Evolutionary conservation across 2,888 invertebrate genomes (phyloP).

Genomic region (Chloroclystis v-ata): DNA sequence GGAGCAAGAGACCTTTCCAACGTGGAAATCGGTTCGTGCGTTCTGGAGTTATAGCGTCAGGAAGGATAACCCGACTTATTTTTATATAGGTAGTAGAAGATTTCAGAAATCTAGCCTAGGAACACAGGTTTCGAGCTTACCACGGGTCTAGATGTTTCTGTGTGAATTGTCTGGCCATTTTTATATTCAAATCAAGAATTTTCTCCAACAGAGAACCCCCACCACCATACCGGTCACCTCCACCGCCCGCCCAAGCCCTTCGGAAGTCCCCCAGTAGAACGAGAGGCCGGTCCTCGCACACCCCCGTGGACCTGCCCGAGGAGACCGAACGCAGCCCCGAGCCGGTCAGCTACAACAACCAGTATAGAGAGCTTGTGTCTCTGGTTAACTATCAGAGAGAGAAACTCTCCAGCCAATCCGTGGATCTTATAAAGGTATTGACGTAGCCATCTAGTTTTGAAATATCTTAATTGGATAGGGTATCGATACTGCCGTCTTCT

Average conservation of each 20-base stretch:
- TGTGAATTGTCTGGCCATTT: too few relatives aligned
- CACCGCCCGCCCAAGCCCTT: constrained; percentile 60
- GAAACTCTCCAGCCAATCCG: constrained; percentile 91
- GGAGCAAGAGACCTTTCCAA: too few relatives aligned
- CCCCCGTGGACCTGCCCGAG: constrained; percentile 59
- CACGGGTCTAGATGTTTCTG: too few relatives aligned
- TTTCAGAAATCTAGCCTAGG: too few relatives aligned
- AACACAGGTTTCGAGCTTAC: too few relatives aligned
- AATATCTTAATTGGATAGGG: too few relatives aligned
- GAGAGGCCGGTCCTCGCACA: constrained; percentile 55
- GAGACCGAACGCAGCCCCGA: constrained; percentile 69
- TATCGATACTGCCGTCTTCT: too few relatives aligned
- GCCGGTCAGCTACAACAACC: constrained; percentile 84
- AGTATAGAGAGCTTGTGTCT: constrained; percentile 89
- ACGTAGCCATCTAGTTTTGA: constrained; percentile 4
- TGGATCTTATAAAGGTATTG: constrained; percentile 94
- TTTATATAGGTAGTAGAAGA: too few relatives aligned
- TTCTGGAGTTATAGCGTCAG: too few relatives aligned
- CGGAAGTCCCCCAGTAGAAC: constrained; percentile 65
- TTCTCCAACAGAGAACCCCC: constrained; percentile 63
- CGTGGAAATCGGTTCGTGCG: too few relatives aligned
- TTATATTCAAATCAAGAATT: too few relatives aligned
- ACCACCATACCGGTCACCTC: constrained; percentile 72
- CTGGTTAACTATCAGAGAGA: constrained; percentile 95
- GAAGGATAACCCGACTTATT: too few relatives aligned